phyloP scores from a whole-genome alignment of 2,113 vertebrate genomes.

The Gnathonemus echidnorhynchus region DNA sequence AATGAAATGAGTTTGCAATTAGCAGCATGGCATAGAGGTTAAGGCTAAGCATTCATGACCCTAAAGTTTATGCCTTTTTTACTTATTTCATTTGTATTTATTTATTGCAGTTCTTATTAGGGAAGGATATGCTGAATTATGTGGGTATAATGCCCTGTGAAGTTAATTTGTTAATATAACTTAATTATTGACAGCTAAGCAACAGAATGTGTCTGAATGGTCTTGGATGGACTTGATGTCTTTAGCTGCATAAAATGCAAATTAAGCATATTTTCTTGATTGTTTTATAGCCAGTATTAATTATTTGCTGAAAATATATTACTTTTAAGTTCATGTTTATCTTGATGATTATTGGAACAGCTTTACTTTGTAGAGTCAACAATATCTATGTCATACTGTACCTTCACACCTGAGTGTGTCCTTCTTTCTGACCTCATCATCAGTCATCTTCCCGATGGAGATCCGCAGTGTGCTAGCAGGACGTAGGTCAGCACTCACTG shows the following conservation, averaged over 20 bases:
- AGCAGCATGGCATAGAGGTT: background rate
- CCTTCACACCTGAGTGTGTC: background rate
- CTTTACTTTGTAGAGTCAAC: background rate
- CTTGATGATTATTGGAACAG: no score
- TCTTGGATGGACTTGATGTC: no score
- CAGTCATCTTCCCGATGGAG: conserved; percentile 84
- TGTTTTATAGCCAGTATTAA: no score
- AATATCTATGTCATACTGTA: background rate
- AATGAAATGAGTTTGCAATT: background rate
- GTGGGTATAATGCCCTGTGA: background rate
- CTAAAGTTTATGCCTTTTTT: background rate
- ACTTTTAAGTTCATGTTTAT: no score
- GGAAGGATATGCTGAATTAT: background rate
- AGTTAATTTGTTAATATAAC: background rate
- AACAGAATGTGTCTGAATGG: no score
- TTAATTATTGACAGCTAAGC: background rate
- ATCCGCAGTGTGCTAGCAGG: conserved; percentile 79
- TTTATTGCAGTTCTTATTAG: background rate
- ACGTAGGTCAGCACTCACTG: conserved; percentile 85
- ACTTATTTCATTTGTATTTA: background rate
- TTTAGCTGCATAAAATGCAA: background rate
- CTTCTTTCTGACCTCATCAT: conserved; percentile 65
- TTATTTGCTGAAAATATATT: no score
- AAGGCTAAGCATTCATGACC: background rate
- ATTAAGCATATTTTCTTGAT: background rate